These are phyloP conservation scores for Apis laboriosa DNA, from an alignment of 1,140 invertebrate species.

Conservation along the genomic window DNA sequence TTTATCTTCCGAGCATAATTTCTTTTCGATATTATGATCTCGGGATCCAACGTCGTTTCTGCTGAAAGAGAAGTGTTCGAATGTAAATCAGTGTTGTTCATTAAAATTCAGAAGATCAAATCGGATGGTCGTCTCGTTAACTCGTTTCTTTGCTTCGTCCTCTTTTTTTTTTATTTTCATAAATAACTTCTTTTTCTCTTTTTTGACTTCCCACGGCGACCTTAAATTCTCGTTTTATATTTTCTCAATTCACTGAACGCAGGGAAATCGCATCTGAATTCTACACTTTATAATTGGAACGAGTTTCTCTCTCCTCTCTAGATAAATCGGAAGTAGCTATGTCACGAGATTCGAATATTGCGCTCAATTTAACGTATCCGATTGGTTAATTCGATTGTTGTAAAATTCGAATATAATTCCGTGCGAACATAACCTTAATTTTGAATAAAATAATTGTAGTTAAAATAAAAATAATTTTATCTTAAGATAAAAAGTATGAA, in stretches of 20 bases:
- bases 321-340: conserved; percentile 4
- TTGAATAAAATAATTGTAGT: too few species aligned
- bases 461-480: background rate
- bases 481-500: too few species aligned
- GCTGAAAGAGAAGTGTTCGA: background rate
- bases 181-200: background rate
- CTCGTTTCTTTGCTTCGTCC: background rate
- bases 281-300: conserved; percentile 5
- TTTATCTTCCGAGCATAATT: background rate
- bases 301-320: background rate
- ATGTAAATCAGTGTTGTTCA: conserved; percentile 13
- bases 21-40: background rate
- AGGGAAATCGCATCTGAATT: conserved; percentile 9
- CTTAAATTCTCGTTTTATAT: conserved; percentile 17
- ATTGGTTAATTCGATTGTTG: background rate
- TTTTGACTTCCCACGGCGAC: background rate
- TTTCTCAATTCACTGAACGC: background rate
- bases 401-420: too few species aligned
- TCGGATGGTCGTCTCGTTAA: conserved; percentile 5
- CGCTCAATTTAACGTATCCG: background rate
- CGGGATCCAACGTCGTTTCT: background rate
- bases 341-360: background rate
- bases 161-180: background rate
- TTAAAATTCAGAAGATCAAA: conserved; percentile 24
- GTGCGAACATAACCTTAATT: background rate